These are phyloP conservation scores for Sebastiscus albofasciatus DNA, from an alignment of 2,797 vertebrate genomes.

Conservation along the genomic window DNA sequence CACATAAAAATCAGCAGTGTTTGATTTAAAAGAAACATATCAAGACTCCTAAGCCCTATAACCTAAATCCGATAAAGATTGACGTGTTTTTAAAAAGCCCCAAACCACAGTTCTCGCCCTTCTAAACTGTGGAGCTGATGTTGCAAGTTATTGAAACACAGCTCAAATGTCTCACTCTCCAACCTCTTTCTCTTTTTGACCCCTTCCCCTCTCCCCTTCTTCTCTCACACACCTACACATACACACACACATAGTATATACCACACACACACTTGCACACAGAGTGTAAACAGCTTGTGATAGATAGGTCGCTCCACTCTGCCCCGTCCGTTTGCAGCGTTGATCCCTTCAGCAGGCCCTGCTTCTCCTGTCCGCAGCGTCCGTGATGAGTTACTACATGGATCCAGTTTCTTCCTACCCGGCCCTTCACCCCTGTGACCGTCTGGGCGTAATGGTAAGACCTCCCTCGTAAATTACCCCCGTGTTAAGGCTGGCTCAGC, in stretches of 20 bases:
- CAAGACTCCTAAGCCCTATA: neutral
- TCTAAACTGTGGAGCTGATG: constrained; percentile 1
- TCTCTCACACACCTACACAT: constrained; percentile 4
- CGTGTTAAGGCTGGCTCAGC: constrained; percentile 58
- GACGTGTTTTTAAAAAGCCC: neutral
- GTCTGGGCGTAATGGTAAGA: constrained; percentile 89
- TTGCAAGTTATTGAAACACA: constrained; percentile 14
- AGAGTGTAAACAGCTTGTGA: constrained; percentile 78
- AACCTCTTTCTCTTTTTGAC: neutral
- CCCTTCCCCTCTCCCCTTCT: neutral
- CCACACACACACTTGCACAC: constrained; percentile 37
- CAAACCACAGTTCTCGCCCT: neutral
- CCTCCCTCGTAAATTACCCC: constrained; percentile 81
- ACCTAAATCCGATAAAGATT: neutral
- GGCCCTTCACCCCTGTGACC: constrained; percentile 83
- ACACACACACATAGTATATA: constrained; percentile 18
- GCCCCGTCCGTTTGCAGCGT: constrained; percentile 61
- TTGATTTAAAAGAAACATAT: neutral
- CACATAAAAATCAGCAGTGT: neutral
- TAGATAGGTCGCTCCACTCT: constrained; percentile 68
- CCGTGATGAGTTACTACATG: constrained; percentile 93
- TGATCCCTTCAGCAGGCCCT: constrained; percentile 80
- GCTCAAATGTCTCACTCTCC: constrained; percentile 26
- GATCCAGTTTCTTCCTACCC: constrained; percentile 85
- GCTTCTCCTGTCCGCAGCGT: constrained; percentile 69